Base-by-base conservation (phyloP, 2,797 vertebrate species). In the Kryptopterus vitreolus region DNA sequence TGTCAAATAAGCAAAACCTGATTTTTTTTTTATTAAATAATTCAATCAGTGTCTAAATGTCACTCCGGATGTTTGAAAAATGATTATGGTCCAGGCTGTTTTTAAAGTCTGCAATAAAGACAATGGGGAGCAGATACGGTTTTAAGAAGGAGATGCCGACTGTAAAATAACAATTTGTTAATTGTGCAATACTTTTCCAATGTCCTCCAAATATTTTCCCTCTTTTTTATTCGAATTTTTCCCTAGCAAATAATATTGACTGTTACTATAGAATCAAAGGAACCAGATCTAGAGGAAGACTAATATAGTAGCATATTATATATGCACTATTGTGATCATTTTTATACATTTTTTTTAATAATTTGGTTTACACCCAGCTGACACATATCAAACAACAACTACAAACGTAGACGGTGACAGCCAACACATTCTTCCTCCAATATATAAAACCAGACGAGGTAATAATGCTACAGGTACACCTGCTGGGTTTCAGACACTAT, bases 1-100 rank as follows among this genome's bases (percentile, higher is more conserved):
- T 5, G 10, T 33, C 24, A 48, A 31, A 61, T 46, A 58, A 61
- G 57, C 68, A 33, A 57, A 38, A 13, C n/a, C 48, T 43, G 43
- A 71, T 70, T 13, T 7, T 57, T 66, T 65, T 73, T 58, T n/a
- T n/a, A n/a, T n/a, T 73, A 38, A 73, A 73, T 61, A 31, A n/a
- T 24, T 65, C 43, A 65, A 61, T 59, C 53, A 70, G 46, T 35
- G 66, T 13, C 46, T 62, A 70, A 53, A 70, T 76, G 38, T 52
- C 73, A 70, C 9, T 52, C 29, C 29, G 7, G 24, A 52, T 69
- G 33, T 35, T 76, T 24, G 11, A 20, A 38, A 58, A 66, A 74
- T 66, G 18, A 70, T 76, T 70, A 62, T 43, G 29, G 29, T 43
- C 18, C n/a, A 53, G 12, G 29, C n/a, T 29, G 11, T 59, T 46